Evolutionary conservation across 2,797 vertebrate species (phyloP).

Genomic region (Graptemys geographica): DNA sequence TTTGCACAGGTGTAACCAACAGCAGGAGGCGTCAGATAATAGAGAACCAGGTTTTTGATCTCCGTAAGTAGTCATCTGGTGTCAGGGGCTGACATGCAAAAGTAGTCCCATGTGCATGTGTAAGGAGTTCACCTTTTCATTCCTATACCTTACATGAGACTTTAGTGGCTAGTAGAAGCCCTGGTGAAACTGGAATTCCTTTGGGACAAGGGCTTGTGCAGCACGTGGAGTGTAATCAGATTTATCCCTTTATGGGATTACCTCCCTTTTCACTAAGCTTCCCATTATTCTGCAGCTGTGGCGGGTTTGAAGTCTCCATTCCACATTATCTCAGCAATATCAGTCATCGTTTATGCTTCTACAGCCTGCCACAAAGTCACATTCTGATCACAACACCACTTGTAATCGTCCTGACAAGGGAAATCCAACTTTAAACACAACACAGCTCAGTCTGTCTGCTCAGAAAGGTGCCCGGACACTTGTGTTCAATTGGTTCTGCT

Average conservation of each 20-base stretch:
- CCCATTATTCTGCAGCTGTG: conserved; percentile 26
- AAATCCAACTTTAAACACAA: conserved; percentile 50
- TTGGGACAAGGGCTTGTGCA: background rate
- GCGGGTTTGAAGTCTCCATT: conserved; percentile 41
- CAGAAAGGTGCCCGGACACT: background rate
- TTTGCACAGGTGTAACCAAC: fast-evolving
- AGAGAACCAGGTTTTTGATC: fast-evolving
- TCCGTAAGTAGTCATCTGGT: fast-evolving
- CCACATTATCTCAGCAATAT: conserved; percentile 17
- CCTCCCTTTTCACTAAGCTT: conserved; percentile 60
- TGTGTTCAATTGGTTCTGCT: background rate
- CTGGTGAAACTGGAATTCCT: background rate
- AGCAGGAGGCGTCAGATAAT: background rate
- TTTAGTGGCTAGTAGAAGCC: background rate
- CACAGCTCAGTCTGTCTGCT: background rate
- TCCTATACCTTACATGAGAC: background rate
- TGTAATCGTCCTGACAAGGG: conserved; percentile 60
- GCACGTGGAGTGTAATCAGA: conserved; percentile 26
- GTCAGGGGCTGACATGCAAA: background rate
- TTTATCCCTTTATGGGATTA: conserved; percentile 50
- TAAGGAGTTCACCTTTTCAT: background rate
- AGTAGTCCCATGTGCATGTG: background rate
- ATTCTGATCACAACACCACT: conserved; percentile 40
- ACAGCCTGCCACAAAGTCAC: conserved; percentile 22
- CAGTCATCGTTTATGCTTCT: conserved; percentile 41